A percentile compares a stretch with the other conserved stretches of the same genome.
Evolutionary conservation across 2,888 invertebrate species (phyloP).

Genomic region (Thecophora atra): DNA sequence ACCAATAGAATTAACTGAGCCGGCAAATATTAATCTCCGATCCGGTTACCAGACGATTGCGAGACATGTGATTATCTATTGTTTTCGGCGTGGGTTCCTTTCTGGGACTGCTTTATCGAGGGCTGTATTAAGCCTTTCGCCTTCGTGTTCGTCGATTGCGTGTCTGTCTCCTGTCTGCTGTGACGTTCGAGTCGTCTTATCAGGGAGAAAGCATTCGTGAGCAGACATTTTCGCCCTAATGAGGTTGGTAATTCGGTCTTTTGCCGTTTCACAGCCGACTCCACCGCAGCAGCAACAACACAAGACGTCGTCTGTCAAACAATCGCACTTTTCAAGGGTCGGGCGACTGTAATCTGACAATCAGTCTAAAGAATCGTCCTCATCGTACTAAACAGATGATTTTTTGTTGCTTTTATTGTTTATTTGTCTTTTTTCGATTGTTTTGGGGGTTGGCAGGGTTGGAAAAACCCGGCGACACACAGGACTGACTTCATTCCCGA

Average conservation of each 20-base stretch:
- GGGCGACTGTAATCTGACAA: slow-evolving; percentile 22
- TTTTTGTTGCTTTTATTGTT: not conserved
- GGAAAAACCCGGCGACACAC: not conserved
- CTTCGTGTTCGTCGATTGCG: not conserved
- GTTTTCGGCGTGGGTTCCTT: no score
- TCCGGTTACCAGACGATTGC: no score
- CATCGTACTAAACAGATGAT: slow-evolving; percentile 10
- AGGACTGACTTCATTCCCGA: not conserved
- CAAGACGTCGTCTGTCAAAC: not conserved
- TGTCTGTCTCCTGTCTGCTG: not conserved
- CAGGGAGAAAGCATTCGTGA: not conserved
- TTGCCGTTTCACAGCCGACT: not conserved
- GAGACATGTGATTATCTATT: no score
- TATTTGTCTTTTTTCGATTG: no score
- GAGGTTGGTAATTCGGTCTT: not conserved
- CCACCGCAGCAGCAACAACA: not conserved
- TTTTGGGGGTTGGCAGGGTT: no score
- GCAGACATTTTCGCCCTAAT: not conserved
- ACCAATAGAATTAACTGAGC: no score
- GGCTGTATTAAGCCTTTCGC: not conserved
- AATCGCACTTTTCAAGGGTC: slow-evolving; percentile 9
- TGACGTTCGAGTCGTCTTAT: not conserved
- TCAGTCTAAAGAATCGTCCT: not conserved
- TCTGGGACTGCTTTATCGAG: no score
- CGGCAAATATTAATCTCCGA: no score